Base-by-base conservation (phyloP, 2,797 vertebrate species). In the Fratercula arctica region DNA sequence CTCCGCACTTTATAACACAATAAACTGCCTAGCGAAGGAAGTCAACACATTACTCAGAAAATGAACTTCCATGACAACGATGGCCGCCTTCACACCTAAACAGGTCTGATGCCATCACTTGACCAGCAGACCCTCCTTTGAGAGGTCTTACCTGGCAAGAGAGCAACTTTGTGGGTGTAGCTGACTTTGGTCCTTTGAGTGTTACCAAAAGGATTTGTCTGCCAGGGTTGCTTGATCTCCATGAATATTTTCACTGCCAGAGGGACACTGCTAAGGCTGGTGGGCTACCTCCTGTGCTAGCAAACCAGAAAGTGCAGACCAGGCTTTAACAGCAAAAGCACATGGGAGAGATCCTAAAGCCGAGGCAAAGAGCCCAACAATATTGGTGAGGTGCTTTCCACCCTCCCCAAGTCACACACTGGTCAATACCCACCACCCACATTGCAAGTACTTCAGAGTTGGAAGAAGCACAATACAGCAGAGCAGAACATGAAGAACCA, bases 41-140 rank as follows among this genome's bases (percentile, higher is more conserved):
- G 93, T 93, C 92, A 97, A 95, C 39, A 76, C 64, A 84, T 95
- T 94, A 69, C 95, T 96, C 72, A 28, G 96, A 97, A 97, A 97
- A 97, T 76, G 6, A 74, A 79, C 97, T 96, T 93, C 95, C 90
- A 76, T 90, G 91, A 94, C 93, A 95, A 90, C 82, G 5, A n/a
- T 6, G 53, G 57, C 28, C 61, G 23, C 12, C 41, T 50, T 59
- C 67, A 63, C 48, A 56, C 25, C 67, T 16, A 15, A 17, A 37
- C 1, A 0, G 41, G 26, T 87, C 31, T 28, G 43, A 43, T 33
- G 48, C 31, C 39, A 37, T 24, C 15, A 4, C 37, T 59, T 35
- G n/a, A 67, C 48, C 72, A 70, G 48, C 37, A 85, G 72, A 61
- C 18, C 24, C 25, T 77, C 26, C 29, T 59, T 8, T 3, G 31